Conservation (phyloP, 2,797 vertebrate species). For the Ptychadena robeensis region DNA sequence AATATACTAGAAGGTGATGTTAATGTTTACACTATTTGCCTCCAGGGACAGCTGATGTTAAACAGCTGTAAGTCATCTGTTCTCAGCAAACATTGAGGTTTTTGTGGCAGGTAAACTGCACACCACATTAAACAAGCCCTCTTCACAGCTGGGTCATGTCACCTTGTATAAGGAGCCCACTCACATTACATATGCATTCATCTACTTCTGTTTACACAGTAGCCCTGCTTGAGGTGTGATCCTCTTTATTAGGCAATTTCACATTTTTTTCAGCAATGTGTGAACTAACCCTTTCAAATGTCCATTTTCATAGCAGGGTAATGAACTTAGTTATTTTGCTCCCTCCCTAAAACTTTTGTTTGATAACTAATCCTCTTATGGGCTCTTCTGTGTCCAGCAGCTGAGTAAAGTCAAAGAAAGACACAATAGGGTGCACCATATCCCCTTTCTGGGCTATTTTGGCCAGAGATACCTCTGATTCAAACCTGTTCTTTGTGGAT, state of each 20-base stretch:
- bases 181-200: slow-evolving; percentile 35
- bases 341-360: slow-evolving; percentile 3
- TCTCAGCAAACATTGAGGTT: slow-evolving; percentile 56
- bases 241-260: slow-evolving; percentile 46
- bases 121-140: slow-evolving; percentile 54
- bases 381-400: neutral
- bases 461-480: neutral
- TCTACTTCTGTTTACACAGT: slow-evolving; percentile 47
- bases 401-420: slow-evolving; percentile 21
- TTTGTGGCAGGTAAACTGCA: slow-evolving; percentile 59
- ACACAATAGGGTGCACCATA: neutral
- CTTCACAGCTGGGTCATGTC: slow-evolving; percentile 51
- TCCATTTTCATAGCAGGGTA: slow-evolving; percentile 35
- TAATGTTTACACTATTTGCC: slow-evolving; percentile 40
- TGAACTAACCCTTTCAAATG: slow-evolving; percentile 34
- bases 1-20: slow-evolving; percentile 46
- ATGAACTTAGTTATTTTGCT: slow-evolving; percentile 25
- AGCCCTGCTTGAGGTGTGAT: slow-evolving; percentile 39
- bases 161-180: slow-evolving; percentile 30
- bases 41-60: slow-evolving; percentile 54
- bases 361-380: neutral
- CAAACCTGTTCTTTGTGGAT: neutral
- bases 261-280: slow-evolving; percentile 41
- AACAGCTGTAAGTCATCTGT: slow-evolving; percentile 56
- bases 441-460: neutral